Evolutionary conservation across 35 echinoderm and acorn worm genomes (phyloP), one percentile per base, ranked within the genome.

Genomic region (Acanthaster planci): DNA sequence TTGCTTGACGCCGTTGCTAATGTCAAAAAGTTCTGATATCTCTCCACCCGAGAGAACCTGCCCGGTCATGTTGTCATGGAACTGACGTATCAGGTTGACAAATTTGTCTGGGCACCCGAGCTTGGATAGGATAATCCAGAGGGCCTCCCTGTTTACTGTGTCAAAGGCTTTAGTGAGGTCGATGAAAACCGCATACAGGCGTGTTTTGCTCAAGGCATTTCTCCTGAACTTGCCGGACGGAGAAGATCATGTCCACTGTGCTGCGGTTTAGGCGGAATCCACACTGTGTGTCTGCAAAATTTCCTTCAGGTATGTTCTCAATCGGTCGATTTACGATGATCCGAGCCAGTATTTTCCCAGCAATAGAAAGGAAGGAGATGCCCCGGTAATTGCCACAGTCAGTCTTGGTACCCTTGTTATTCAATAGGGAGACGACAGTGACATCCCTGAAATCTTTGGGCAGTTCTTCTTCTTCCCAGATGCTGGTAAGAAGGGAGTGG

Each of bases 141-240:
- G 79, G 6, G 84, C 84, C 31, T 40, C 29, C 80, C 83, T 82
- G 87, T 86, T 64, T 21, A 86, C 53, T 17, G 44, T 50, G 38
- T 91, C 51, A 54, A 92, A 92, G 8, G 90, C 77, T 23, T 92
- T 92, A 29, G 90, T 87, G 0, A 92, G 84, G 52, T 92, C 75
- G 34, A 87, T 79, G 67, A 92, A 87, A 21, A 77, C 84, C 52
- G 47, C 47, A 75, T 67, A 81, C 14, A 91, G 54, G 47, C 47
- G 47, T 38, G 19, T 81, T 81, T 52, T 83, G 84, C 76, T 87
- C 84, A 50, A 37, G 80, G 29, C 84, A 87, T 36, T 87, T 92
- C 40, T 92, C 78, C 52, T 87, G 84, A 12, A 86, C 84, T 40
- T 86, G 84, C 0, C 84, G 4, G 19, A 77, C 84, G 18, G 84